Base-by-base conservation (phyloP, 2,113 vertebrate genomes). In the Tautogolabrus adspersus region DNA sequence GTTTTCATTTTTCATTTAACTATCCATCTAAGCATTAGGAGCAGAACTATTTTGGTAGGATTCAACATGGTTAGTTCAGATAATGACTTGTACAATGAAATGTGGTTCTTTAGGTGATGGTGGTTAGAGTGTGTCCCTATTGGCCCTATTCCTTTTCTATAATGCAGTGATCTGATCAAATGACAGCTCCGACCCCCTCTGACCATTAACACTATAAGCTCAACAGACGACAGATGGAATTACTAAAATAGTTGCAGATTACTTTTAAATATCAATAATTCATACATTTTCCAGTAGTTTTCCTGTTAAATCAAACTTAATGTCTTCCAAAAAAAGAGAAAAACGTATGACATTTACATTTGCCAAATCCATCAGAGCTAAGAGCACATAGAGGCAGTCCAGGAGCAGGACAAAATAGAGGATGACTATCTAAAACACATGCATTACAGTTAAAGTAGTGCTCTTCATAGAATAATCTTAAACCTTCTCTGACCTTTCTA, bases 21-120 rank as follows among this genome's bases (percentile, higher is more conserved):
- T 62, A 72, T 58, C 9, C 42, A 23, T 58, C 37, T 22, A 12
- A 23, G 42, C 23, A 11, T 51, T 26, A n/a, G 22, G 23, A 54
- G 34, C 65, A 44, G 9, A 37, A 66, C 16, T 59, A 10, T 18
- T 49, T 21, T 22, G 6, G 47, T 22, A 21, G 59, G 47, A 66
- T 38, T 59, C 37, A 57, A 37, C 15, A 18, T 40, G 21, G 46
- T 73, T 26, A 26, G 30, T 38, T 1, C 6, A 66, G 37, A 12
- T 56, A 56, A 58, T 55, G 19, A 75, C 21, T n/a, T 44, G 38
- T 19, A 76, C 66, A n/a, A 42, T 67, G 13, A 70, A 67, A 61
- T 46, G 23, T 12, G 49, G 42, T 6, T 16, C 40, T 57, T 5
- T 51, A n/a, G 10, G 16, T 21, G 22, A 13, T 47, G 46, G 12